Evolutionary conservation across 2,888 invertebrate species (phyloP), one percentile per base, ranked within the genome.

Genomic region (Tipula lateralis): DNA sequence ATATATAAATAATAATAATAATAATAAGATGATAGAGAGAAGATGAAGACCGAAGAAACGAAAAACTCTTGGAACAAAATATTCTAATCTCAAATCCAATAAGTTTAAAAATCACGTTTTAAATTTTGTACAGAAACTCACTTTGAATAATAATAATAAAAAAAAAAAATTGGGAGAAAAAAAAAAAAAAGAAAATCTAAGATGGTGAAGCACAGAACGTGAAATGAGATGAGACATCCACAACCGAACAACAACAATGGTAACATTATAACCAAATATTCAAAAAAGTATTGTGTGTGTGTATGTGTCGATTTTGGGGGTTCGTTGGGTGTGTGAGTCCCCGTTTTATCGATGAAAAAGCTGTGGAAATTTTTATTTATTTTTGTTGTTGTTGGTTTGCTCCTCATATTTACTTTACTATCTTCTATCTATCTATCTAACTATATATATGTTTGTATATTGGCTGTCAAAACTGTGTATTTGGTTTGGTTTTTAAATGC

Each of bases 1-100:
- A 66, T 12, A 66, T 2, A 24, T 24, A 9, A 9, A 50, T 24
- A 50, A 50, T 3, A 50, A 7, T 9, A 50, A 50, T 16, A 19
- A n/a, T n/a, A n/a, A n/a, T n/a, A n/a, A n/a, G n/a, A n/a, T n/a
- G n/a, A n/a, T n/a, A n/a, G n/a, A n/a, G n/a, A n/a, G 50, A 66
- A 66, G 19, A 24, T 24, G 66, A 16, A 44, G n/a, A 44, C 44
- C 16, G 44, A n/a, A n/a, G n/a, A 44, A 44, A 16, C 16, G 16
- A 50, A 50, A 50, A 50, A 16, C 16, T 66, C 24, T 66, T 19
- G 66, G 24, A 66, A 19, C 19, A 66, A 66, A 66, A 66, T 66
- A 66, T 66, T 66, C 66, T 66, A 66, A 66, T 66, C 66, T 66
- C 66, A 66, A 66, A 66, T 66, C 66, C 66, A 66, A 66, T 66